Percentiles rank a stretch among this genome's conserved stretches.
These are phyloP conservation scores for Resseliella maxima DNA, from an alignment of 2,888 invertebrate species.

Conservation along the genomic window DNA sequence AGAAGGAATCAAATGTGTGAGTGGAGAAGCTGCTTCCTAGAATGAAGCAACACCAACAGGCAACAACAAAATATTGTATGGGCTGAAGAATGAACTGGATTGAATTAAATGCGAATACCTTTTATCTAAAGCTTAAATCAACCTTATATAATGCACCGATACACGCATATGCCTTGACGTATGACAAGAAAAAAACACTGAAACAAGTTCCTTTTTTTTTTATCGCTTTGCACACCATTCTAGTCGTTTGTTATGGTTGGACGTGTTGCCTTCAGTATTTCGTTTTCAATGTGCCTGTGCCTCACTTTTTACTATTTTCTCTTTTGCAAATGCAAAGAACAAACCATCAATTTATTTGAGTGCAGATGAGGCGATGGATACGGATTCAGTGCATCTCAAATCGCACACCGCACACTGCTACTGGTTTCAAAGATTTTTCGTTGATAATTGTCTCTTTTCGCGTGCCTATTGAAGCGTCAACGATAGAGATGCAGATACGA, in stretches of 20 bases:
- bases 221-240: background rate
- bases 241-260: background rate
- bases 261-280: background rate
- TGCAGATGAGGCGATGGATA: background rate
- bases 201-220: constrained; percentile 42
- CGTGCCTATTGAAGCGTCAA: background rate
- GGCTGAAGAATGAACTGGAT: background rate
- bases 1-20: background rate
- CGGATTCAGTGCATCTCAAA: background rate
- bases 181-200: background rate
- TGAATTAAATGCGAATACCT: constrained; percentile 30
- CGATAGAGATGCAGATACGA: background rate
- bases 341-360: background rate
- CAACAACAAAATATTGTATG: background rate
- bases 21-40: background rate
- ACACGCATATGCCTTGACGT: background rate
- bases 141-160: constrained; percentile 40
- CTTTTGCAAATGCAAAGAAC: no score
- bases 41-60: background rate
- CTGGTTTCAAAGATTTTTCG: background rate
- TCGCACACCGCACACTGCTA: background rate
- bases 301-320: no score
- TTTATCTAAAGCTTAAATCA: constrained; percentile 38
- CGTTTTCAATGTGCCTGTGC: background rate
- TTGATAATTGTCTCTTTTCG: constrained; percentile 39